phyloP scores from a whole-genome alignment of 2,797 vertebrate species.

The Antennarius maculatus region DNA sequence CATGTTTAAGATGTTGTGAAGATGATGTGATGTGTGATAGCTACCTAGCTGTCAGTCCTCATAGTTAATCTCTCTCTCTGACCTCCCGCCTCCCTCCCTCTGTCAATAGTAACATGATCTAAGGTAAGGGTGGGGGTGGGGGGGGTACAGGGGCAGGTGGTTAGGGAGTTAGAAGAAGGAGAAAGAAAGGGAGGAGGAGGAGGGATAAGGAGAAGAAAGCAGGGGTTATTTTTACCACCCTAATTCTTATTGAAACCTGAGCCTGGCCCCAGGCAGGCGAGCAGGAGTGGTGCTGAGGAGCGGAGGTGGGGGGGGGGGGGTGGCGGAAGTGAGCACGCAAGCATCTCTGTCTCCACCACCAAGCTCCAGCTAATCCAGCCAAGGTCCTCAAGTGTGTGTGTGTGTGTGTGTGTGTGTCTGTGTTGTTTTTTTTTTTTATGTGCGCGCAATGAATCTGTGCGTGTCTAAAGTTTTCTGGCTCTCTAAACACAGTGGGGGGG shows the following conservation, averaged over 20 bases:
- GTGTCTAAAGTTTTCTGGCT: slow-evolving; percentile 69
- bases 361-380: slow-evolving; percentile 79
- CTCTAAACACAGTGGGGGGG: slow-evolving; percentile 66
- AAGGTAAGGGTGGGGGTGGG: slow-evolving; percentile 62
- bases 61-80: slow-evolving; percentile 63
- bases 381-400: slow-evolving; percentile 73
- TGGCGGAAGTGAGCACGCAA: slow-evolving; percentile 63
- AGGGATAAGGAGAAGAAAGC: slow-evolving; percentile 63
- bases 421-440: slow-evolving; percentile 21
- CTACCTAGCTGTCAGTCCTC: slow-evolving; percentile 61
- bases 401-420: slow-evolving; percentile 3
- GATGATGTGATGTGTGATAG: slow-evolving; percentile 61
- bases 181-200: slow-evolving; percentile 57
- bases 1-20: slow-evolving; percentile 45
- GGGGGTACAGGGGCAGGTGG: slow-evolving; percentile 62
- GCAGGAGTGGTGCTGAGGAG: slow-evolving; percentile 75
- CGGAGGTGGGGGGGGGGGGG: slow-evolving; percentile 55
- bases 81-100: slow-evolving; percentile 62
- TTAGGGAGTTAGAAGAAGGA: slow-evolving; percentile 60
- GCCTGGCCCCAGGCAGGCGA: slow-evolving; percentile 83
- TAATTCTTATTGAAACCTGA: slow-evolving; percentile 83
- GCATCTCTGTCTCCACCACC: slow-evolving; percentile 73
- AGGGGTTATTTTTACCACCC: slow-evolving; percentile 81
- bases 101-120: slow-evolving; percentile 79
- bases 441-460: slow-evolving; percentile 62